These are phyloP conservation scores for Elaphurus davidianus DNA, from an alignment of 2,113 vertebrate genomes.

Conservation along the genomic window DNA sequence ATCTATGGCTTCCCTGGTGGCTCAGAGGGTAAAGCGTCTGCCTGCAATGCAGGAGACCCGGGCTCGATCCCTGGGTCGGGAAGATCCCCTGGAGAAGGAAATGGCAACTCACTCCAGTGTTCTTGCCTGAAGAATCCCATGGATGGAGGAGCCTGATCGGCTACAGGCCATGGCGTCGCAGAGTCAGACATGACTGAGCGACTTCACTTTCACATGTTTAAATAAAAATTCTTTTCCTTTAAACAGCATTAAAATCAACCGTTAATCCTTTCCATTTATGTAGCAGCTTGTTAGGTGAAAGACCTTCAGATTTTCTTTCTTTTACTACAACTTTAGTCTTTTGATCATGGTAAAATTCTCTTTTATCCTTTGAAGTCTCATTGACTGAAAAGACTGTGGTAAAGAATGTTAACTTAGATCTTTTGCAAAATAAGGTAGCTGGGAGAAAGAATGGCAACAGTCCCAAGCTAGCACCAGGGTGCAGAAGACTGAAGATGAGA, in stretches of 20 bases:
- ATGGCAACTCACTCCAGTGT: neutral
- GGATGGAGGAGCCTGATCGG: neutral
- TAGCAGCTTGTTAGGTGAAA: constrained; percentile 51
- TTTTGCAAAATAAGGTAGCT: neutral
- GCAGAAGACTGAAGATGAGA: neutral
- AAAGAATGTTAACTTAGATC: constrained; percentile 47
- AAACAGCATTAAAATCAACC: neutral
- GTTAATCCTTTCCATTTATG: neutral
- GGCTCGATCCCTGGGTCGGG: neutral
- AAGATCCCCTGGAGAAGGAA: neutral
- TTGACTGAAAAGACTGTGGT: constrained; percentile 39
- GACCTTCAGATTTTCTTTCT: constrained; percentile 52
- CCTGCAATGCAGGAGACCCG: neutral
- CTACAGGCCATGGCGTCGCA: neutral
- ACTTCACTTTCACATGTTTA: neutral
- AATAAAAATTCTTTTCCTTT: constrained; percentile 48
- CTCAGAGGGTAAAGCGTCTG: neutral
- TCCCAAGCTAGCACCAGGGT: neutral
- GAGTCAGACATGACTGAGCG: neutral
- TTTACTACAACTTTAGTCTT: constrained; percentile 51
- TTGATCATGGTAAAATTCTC: constrained; percentile 46
- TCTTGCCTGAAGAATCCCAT: neutral
- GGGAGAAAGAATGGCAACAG: neutral
- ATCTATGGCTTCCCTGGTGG: neutral
- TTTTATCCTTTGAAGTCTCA: constrained; percentile 58